A percentile compares a stretch with the other conserved stretches of the same genome.
Conservation (phyloP, 2,888 invertebrate genomes). For the Ferrisia virgata region DNA sequence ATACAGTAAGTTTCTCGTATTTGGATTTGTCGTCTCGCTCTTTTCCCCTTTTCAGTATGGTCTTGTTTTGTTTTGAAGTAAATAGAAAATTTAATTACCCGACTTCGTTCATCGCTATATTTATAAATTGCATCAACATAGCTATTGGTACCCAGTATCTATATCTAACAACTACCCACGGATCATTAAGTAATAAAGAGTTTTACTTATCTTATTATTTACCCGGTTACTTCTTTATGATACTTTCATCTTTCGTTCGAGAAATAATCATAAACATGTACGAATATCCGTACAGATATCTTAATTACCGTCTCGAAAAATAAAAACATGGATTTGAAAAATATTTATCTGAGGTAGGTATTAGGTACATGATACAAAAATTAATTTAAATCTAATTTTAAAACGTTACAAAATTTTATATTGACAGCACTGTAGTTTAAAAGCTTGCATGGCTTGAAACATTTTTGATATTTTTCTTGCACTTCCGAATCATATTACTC, state of each 20-base stretch:
- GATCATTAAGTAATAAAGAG: background rate
- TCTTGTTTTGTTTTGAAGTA: background rate
- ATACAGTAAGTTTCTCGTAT: no score
- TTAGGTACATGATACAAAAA: no score
- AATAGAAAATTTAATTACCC: background rate
- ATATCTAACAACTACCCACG: background rate
- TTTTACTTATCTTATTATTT: background rate
- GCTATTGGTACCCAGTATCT: no score
- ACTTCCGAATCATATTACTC: no score
- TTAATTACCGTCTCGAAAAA: background rate
- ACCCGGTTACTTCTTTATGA: background rate
- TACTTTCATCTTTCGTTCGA: background rate
- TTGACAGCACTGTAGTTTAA: no score
- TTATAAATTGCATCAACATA: background rate
- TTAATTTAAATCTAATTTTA: background rate
- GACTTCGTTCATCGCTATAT: background rate
- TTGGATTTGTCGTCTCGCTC: background rate
- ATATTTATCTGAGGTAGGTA: background rate
- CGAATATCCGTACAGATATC: background rate
- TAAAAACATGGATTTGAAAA: background rate
- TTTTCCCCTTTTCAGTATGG: background rate
- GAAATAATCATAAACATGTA: background rate
- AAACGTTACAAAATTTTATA: background rate
- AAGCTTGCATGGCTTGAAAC: no score
- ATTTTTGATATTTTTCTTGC: no score